A percentile compares a stretch with the other conserved stretches of the same genome.
Conservation (phyloP, 2,797 vertebrate genomes). For the Apodemus agrarius region DNA sequence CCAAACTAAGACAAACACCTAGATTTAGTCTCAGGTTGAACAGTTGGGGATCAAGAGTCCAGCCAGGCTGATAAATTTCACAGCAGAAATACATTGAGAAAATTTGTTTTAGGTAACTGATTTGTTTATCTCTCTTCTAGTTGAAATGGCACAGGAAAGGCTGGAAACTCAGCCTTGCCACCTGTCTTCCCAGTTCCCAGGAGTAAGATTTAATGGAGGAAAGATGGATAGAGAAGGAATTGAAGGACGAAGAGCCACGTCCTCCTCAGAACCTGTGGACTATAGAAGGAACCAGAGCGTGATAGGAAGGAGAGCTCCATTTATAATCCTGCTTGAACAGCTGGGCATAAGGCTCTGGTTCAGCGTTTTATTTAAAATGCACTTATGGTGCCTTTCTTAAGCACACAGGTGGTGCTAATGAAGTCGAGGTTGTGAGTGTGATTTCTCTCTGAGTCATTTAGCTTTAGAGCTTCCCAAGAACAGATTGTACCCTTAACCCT, state of each 20-base stretch:
- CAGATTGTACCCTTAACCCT: constrained; percentile 24
- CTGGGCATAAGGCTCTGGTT: not conserved
- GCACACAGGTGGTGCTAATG: constrained; percentile 62
- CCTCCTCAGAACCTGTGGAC: not conserved
- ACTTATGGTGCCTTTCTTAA: not conserved
- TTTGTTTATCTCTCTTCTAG: not conserved
- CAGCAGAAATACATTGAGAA: not conserved
- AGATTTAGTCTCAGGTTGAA: not conserved
- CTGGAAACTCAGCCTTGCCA: not conserved
- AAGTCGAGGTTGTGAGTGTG: constrained; percentile 27
- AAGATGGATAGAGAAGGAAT: not conserved
- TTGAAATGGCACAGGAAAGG: not conserved
- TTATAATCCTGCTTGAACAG: not conserved
- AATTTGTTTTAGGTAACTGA: not conserved
- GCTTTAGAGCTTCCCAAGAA: constrained; percentile 36
- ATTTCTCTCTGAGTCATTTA: constrained; percentile 64
- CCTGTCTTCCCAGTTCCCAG: not conserved
- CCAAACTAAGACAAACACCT: not conserved
- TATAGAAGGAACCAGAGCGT: not conserved
- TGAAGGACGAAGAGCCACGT: not conserved
- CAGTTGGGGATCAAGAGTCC: not conserved
- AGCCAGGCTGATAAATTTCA: not conserved
- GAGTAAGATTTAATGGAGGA: not conserved
- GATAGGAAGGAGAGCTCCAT: not conserved
- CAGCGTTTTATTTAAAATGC: constrained; percentile 37